phyloP scores from a whole-genome alignment of 2,888 invertebrate species.

The Drosophila nr. medialis region DNA sequence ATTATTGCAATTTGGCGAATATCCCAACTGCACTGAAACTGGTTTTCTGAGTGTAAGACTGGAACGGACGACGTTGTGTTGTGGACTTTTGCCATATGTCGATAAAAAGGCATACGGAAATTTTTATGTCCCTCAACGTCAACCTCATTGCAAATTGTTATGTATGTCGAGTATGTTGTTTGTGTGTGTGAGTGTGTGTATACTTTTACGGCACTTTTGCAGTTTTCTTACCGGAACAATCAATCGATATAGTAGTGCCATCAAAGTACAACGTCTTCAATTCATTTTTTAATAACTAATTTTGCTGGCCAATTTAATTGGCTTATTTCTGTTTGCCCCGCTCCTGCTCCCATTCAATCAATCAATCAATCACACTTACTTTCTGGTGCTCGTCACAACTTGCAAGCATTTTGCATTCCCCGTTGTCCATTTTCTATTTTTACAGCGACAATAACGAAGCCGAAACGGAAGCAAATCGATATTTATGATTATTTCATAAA shows the following conservation, averaged over 20 bases:
- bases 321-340: slow-evolving; percentile 28
- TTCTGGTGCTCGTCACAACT: slow-evolving; percentile 26
- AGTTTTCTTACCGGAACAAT: slow-evolving; percentile 37
- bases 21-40: neutral
- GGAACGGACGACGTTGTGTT: slow-evolving; percentile 44
- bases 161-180: slow-evolving; percentile 28
- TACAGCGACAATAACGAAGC: slow-evolving; percentile 12
- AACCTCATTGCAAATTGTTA: slow-evolving; percentile 74
- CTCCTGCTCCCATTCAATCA: slow-evolving; percentile 34
- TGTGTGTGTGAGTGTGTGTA: slow-evolving; percentile 20
- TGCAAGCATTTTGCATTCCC: slow-evolving; percentile 61
- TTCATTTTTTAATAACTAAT: slow-evolving; percentile 58
- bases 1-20: neutral
- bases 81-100: slow-evolving; percentile 57
- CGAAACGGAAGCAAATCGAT: slow-evolving; percentile 63
- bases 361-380: slow-evolving; percentile 56
- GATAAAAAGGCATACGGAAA: slow-evolving; percentile 73
- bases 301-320: slow-evolving; percentile 55
- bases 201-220: slow-evolving; percentile 30
- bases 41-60: slow-evolving; percentile 18
- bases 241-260: slow-evolving; percentile 59
- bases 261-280: slow-evolving; percentile 19
- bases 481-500: slow-evolving; percentile 79
- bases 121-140: slow-evolving; percentile 80
- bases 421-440: slow-evolving; percentile 51